Evolutionary conservation across 2,113 vertebrate species (phyloP).

Genomic region (Paramormyrops kingsleyae): DNA sequence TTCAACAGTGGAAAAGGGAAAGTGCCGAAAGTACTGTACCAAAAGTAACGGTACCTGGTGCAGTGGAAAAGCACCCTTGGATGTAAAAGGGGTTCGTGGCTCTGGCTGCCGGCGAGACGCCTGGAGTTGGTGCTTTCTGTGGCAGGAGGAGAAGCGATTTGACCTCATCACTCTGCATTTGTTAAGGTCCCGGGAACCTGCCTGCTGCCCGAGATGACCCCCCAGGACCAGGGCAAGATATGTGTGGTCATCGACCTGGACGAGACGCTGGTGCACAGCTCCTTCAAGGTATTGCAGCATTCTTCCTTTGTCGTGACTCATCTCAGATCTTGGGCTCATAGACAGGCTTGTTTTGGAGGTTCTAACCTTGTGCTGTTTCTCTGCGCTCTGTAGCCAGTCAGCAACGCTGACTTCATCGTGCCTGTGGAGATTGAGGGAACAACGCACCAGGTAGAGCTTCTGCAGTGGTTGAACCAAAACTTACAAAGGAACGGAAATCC

Average conservation of each 20-base stretch:
- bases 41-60: not conserved
- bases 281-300: conserved; percentile 65
- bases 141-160: not conserved
- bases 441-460: conserved; percentile 25
- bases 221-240: conserved; percentile 69
- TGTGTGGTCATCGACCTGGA: conserved; percentile 75
- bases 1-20: not conserved
- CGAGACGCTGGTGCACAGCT: conserved; percentile 74
- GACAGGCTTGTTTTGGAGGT: not conserved
- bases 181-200: conserved; percentile 64
- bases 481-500: not conserved
- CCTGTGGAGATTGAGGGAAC: conserved; percentile 49
- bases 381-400: conserved; percentile 59
- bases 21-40: not conserved
- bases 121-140: not conserved
- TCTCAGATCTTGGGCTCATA: not conserved
- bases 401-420: conserved; percentile 72
- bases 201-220: conserved; percentile 69
- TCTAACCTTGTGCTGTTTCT: not conserved
- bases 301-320: not conserved
- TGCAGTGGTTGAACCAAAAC: not conserved
- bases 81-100: not conserved
- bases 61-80: not conserved
- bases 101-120: not conserved
- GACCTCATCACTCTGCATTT: not conserved